phyloP scores from a whole-genome alignment of 2,797 vertebrate species.

The Arvicola amphibius region DNA sequence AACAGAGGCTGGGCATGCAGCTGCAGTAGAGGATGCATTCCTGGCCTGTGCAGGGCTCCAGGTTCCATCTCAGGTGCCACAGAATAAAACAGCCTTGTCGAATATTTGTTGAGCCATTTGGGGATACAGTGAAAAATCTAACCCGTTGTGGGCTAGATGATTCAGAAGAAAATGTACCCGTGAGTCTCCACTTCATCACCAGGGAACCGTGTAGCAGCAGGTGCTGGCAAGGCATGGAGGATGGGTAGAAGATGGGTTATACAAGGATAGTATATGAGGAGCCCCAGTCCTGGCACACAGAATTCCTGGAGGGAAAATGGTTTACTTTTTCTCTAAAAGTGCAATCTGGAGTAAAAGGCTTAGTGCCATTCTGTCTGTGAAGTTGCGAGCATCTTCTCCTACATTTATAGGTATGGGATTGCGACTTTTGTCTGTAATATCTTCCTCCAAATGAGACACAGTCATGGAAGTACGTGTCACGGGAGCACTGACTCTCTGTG shows the following conservation, averaged over 20 bases:
- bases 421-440: neutral
- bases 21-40: neutral
- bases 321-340: neutral
- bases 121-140: neutral
- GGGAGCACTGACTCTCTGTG: neutral
- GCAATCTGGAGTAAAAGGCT: neutral
- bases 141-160: neutral
- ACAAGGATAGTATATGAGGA: neutral
- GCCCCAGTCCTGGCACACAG: neutral
- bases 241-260: neutral
- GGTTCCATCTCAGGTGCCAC: no score
- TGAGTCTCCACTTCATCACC: neutral
- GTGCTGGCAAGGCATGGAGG: neutral
- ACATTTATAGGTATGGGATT: neutral
- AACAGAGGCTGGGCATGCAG: neutral
- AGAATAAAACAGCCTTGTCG: neutral
- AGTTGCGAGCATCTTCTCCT: neutral
- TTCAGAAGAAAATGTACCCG: neutral
- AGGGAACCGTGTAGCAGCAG: neutral
- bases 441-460: neutral
- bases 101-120: neutral
- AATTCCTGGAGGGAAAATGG: neutral
- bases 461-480: fast-evolving
- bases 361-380: neutral
- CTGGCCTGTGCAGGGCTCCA: neutral